Evolutionary conservation across 2,888 invertebrate species (phyloP).

Genomic region (Flexamia atlantica): DNA sequence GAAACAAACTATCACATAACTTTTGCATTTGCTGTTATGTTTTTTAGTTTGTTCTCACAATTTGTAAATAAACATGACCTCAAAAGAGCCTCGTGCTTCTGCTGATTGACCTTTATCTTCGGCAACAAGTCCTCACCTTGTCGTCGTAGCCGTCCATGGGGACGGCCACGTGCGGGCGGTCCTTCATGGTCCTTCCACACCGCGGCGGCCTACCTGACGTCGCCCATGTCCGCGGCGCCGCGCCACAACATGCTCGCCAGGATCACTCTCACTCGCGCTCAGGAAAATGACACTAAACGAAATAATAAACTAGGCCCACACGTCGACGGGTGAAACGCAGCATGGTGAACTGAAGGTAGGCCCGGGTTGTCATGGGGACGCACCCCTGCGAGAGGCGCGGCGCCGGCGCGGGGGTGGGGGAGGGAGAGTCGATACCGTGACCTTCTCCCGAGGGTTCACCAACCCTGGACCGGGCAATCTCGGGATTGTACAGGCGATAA

Average conservation of each 20-base stretch:
- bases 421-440: neutral
- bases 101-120: too few relatives aligned
- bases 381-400: neutral
- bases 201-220: neutral
- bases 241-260: neutral
- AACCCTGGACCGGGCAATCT: slow-evolving; percentile 4
- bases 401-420: neutral
- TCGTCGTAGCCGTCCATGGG: slow-evolving; percentile 41
- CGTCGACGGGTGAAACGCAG: too few relatives aligned
- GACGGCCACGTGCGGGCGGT: slow-evolving; percentile 25
- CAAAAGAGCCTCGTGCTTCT: neutral
- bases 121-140: slow-evolving; percentile 47
- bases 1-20: too few relatives aligned
- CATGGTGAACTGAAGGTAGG: neutral
- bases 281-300: neutral
- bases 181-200: slow-evolving; percentile 3
- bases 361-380: slow-evolving; percentile 15
- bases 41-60: too few relatives aligned
- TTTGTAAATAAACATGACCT: slow-evolving; percentile 8
- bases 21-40: too few relatives aligned
- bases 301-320: too few relatives aligned
- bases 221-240: neutral
- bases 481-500: neutral
- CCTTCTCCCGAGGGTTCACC: slow-evolving; percentile 16
- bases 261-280: neutral